Evolutionary conservation across 2,797 vertebrate species (phyloP).

Genomic region (Atherinosoma microstoma): DNA sequence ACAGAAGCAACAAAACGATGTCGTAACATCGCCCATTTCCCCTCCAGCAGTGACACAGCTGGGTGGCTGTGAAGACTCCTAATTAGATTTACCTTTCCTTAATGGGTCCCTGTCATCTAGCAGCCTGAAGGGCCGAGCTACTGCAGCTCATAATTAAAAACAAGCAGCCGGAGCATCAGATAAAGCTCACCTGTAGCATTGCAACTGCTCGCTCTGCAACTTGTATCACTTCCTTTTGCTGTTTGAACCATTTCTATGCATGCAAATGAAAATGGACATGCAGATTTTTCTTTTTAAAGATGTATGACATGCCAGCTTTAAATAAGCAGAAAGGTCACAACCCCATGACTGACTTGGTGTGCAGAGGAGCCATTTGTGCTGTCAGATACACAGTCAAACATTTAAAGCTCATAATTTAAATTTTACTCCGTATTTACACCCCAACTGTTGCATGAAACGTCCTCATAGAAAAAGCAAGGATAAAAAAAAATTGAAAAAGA

Average conservation of each 20-base stretch:
- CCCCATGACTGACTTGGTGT: neutral
- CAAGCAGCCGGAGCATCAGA: slow-evolving; percentile 57
- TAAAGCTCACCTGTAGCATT: slow-evolving; percentile 63
- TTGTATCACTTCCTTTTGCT: neutral
- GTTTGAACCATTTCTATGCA: slow-evolving; percentile 5
- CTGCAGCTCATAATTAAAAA: slow-evolving; percentile 64
- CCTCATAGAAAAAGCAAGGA: too few relatives aligned
- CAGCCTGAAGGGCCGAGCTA: slow-evolving; percentile 65
- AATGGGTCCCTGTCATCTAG: slow-evolving; percentile 78
- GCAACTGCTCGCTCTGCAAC: slow-evolving; percentile 44
- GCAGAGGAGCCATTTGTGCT: neutral
- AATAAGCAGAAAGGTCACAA: neutral
- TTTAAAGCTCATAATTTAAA: too few relatives aligned
- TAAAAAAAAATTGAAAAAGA: too few relatives aligned
- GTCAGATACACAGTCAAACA: too few relatives aligned
- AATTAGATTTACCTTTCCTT: slow-evolving; percentile 85
- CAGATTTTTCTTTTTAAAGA: neutral
- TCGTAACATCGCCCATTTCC: slow-evolving; percentile 47
- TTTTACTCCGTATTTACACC: too few relatives aligned
- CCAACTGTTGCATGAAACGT: too few relatives aligned
- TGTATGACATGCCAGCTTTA: neutral
- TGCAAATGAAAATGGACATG: slow-evolving; percentile 7
- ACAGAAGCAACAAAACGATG: slow-evolving; percentile 65
- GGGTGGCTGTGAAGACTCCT: slow-evolving; percentile 68
- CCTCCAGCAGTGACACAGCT: slow-evolving; percentile 70